Conservation (phyloP, 2,113 vertebrate genomes). For the Anser brachyrhynchus region DNA sequence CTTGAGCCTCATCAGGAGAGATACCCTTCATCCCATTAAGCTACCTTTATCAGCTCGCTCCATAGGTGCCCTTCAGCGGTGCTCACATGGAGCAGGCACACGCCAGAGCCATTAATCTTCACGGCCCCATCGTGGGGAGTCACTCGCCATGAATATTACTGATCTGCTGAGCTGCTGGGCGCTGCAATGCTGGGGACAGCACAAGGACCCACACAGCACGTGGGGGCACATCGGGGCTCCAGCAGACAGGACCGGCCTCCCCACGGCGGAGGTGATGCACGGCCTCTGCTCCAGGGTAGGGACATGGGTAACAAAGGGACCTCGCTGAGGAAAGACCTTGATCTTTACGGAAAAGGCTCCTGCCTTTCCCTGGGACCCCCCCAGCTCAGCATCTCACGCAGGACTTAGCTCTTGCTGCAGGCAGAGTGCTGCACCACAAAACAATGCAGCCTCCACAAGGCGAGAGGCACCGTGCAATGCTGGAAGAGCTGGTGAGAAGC, state of each 20-base stretch:
- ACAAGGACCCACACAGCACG: background rate
- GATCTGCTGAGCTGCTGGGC: background rate
- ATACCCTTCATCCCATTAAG: background rate
- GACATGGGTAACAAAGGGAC: background rate
- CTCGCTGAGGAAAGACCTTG: background rate
- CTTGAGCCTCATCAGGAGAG: background rate
- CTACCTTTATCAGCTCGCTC: background rate
- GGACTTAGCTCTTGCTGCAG: background rate
- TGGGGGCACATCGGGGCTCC: background rate
- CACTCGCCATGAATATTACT: background rate
- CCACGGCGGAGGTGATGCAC: accelerated
- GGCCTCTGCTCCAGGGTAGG: background rate
- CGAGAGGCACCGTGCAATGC: background rate
- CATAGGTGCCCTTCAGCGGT: background rate
- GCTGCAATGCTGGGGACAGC: accelerated
- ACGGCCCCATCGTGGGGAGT: background rate
- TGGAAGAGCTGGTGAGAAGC: background rate
- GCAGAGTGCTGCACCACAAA: background rate
- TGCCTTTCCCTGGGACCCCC: background rate
- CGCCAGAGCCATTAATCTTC: background rate
- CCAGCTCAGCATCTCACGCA: background rate
- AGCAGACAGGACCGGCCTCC: no score
- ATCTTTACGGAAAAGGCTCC: background rate
- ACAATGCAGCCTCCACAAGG: background rate
- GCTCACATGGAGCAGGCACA: background rate